Base-by-base conservation (phyloP, 2,797 vertebrate species). In the Apogon hyalosoma region DNA sequence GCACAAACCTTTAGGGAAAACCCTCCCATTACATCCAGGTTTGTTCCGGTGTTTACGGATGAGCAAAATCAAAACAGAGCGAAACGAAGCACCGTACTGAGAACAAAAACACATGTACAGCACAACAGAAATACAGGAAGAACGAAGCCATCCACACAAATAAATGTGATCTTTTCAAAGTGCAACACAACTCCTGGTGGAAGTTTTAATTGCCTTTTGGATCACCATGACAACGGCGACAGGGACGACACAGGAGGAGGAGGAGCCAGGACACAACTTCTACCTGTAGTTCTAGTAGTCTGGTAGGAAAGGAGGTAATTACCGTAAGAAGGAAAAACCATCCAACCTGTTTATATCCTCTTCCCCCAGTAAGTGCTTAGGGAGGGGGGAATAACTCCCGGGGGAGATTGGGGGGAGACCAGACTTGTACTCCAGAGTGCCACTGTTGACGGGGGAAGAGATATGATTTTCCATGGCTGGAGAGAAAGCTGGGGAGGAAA, bases 271-370 rank as follows among this genome's bases (percentile, higher is more conserved):
- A 81, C 51, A 80, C 28, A 60, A 38, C 63, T 21, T 80, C 90
- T 93, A 92, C 91, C 86, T 93, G 82, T 63, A 60, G 63, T 24
- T 82, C 52, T 69, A 87, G 79, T 83, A 57, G 66, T 84, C 80
- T 87, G 69, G 71, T 76, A 88, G 69, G 83, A 88, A 85, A 66
- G 80, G 79, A 89, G 74, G 80, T 88, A 93, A 92, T 93, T 94
- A 94, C 92, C 91, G 91, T 93, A 93, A 92, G 85, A 94, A 93
- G 63, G 92, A 93, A 93, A 93, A 93, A 92, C 88, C 90, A 88
- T 96, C 96, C 96, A 95, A 98, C 97, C 97, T 98, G 95, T 96
- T 96, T 91, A 98, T 95, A 92, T 98, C 97, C 0, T 98, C 97
- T 88, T 98, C 97, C 92, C 96, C 93, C 80, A 97, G 94, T 93